Percentiles rank a stretch among this genome's conserved stretches.
These are phyloP conservation scores for Agapornis roseicollis DNA, from an alignment of 2,113 vertebrate species.

Conservation along the genomic window DNA sequence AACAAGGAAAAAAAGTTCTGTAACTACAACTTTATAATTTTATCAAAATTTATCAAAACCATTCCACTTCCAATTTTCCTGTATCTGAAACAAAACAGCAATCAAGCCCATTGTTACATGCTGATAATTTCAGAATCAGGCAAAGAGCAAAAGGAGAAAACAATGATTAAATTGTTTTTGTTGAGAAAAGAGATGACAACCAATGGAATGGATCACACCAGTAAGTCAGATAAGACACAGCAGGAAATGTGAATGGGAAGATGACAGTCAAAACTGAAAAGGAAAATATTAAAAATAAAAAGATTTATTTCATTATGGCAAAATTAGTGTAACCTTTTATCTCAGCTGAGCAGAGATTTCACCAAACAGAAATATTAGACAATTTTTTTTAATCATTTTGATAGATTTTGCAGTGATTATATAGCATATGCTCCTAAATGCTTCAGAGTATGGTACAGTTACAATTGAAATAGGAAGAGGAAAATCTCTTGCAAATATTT, in stretches of 20 bases:
- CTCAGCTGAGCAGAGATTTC: background rate
- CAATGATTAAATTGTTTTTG: background rate
- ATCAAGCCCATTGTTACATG: background rate
- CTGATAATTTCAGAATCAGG: background rate
- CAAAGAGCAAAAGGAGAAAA: background rate
- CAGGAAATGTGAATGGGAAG: background rate
- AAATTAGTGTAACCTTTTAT: background rate
- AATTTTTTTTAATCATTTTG: background rate
- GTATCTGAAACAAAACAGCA: background rate
- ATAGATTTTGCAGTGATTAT: background rate
- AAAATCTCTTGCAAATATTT: background rate
- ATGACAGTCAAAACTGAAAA: background rate
- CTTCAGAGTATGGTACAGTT: background rate
- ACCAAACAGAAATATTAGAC: background rate
- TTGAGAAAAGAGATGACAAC: background rate
- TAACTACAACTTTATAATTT: background rate
- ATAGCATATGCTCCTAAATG: background rate
- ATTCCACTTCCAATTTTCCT: background rate
- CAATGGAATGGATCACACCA: background rate
- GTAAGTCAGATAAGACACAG: background rate
- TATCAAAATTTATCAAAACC: too few relatives aligned
- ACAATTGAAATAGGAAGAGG: background rate
- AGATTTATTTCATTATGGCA: background rate
- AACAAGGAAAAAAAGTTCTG: background rate
- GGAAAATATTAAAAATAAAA: background rate